A percentile compares a stretch with the other conserved stretches of the same genome.
phyloP scores from a whole-genome alignment of 2,888 invertebrate genomes.

The Zaprionus obscuricornis region DNA sequence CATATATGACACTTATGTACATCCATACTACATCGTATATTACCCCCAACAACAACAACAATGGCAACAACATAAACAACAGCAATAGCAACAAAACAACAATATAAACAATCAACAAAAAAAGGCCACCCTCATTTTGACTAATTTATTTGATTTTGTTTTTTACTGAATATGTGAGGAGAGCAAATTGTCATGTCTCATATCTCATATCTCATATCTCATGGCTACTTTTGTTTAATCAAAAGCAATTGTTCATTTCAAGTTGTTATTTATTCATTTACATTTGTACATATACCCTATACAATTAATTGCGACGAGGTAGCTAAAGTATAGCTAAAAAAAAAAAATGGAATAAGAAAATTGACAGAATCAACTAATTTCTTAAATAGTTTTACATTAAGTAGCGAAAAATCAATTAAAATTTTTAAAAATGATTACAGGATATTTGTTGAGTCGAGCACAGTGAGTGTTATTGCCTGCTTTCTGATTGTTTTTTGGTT shows the following conservation, averaged over 20 bases:
- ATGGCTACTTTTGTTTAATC: conserved; percentile 77
- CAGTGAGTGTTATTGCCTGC: accelerated
- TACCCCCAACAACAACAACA: conserved; percentile 22
- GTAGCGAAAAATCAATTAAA: too few relatives aligned
- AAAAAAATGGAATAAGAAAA: not conserved
- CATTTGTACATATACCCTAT: conserved; percentile 25
- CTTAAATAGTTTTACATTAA: too few relatives aligned
- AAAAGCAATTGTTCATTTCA: conserved; percentile 79
- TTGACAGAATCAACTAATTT: not conserved
- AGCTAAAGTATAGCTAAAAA: not conserved
- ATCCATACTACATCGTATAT: conserved; percentile 9
- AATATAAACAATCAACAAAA: conserved; percentile 39
- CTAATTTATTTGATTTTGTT: conserved; percentile 73
- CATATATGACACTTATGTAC: conserved; percentile 6
- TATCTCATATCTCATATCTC: conserved; percentile 33
- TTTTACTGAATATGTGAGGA: conserved; percentile 47
- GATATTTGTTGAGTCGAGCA: conserved; percentile 8
- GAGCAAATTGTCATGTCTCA: conserved; percentile 36
- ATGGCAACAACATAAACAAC: conserved; percentile 11
- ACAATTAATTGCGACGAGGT: not conserved
- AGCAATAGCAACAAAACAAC: conserved; percentile 9
- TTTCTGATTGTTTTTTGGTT: conserved; percentile 8
- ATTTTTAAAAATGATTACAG: not conserved
- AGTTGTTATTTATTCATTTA: conserved; percentile 49
- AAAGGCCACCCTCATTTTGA: conserved; percentile 72